Conservation (phyloP, 2,797 vertebrate species). For the Forpus xanthops region DNA sequence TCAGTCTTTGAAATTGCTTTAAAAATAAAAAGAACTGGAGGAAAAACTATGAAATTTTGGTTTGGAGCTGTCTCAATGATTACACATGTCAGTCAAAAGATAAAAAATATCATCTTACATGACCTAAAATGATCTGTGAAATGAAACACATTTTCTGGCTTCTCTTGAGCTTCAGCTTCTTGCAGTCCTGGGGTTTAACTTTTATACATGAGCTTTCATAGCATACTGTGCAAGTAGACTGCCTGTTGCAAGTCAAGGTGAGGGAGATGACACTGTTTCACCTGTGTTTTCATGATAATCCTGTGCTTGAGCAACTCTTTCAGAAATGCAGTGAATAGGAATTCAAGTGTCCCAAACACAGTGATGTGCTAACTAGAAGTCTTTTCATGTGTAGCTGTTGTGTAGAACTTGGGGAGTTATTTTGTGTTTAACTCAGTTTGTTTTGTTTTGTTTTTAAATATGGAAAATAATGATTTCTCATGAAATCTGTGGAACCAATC, state of each 20-base stretch:
- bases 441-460: conserved; percentile 62
- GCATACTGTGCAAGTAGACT: conserved; percentile 4
- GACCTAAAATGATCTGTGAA: neutral
- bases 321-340: conserved; percentile 63
- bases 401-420: conserved; percentile 32
- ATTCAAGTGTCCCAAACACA: conserved; percentile 58
- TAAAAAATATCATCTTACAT: neutral
- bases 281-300: conserved; percentile 69
- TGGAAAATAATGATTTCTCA: conserved; percentile 63
- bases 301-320: conserved; percentile 71
- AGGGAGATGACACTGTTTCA: conserved; percentile 45
- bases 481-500: conserved; percentile 73
- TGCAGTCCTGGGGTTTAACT: neutral
- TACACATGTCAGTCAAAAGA: neutral
- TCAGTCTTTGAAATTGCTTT: conserved; percentile 21
- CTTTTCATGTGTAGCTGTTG: conserved; percentile 58
- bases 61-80: neutral
- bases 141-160: neutral
- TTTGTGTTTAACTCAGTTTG: conserved; percentile 58
- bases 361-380: conserved; percentile 68
- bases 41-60: neutral
- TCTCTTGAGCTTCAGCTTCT: neutral
- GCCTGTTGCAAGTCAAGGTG: conserved; percentile 32
- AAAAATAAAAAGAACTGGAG: neutral
- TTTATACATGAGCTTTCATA: neutral